phyloP scores from a whole-genome alignment of 64 coral and sea anemone genomes.

The Platygyra sinensis region DNA sequence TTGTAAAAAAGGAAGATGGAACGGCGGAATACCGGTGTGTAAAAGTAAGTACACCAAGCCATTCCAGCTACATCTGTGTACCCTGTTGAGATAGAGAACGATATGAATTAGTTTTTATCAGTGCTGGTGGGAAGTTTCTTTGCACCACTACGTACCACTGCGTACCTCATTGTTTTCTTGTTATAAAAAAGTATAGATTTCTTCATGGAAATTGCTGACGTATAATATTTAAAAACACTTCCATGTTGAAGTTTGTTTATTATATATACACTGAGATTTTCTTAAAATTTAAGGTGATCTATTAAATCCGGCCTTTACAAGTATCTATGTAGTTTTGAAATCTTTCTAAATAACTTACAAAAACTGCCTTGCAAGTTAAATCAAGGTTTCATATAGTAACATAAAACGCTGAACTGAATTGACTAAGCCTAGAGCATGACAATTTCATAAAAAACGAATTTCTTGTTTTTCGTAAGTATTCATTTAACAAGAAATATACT shows the following conservation, averaged over 20 bases:
- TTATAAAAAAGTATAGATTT: too few relatives aligned
- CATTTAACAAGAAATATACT: constrained; percentile 20
- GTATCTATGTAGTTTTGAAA: neutral
- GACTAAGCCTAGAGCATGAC: constrained; percentile 26
- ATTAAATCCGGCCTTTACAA: neutral
- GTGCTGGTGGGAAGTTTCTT: too few relatives aligned
- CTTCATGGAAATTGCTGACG: too few relatives aligned
- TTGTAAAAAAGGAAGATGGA: neutral
- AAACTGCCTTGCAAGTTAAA: constrained; percentile 35
- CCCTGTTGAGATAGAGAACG: too few relatives aligned
- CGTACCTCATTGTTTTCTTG: too few relatives aligned
- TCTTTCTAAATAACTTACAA: constrained; percentile 26
- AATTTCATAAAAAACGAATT: constrained; percentile 16
- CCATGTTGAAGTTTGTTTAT: too few relatives aligned
- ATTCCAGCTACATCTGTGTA: neutral
- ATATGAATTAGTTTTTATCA: too few relatives aligned
- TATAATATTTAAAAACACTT: too few relatives aligned
- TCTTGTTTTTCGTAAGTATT: constrained; percentile 21
- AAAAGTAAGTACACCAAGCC: too few relatives aligned
- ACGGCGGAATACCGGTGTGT: too few relatives aligned
- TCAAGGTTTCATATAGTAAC: constrained; percentile 39
- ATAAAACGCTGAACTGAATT: constrained; percentile 47
- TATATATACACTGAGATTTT: too few relatives aligned
- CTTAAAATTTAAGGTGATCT: neutral
- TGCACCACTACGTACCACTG: too few relatives aligned